Conservation (phyloP, 1,140 invertebrate genomes). For the Stenopsyche tienmushanensis region DNA sequence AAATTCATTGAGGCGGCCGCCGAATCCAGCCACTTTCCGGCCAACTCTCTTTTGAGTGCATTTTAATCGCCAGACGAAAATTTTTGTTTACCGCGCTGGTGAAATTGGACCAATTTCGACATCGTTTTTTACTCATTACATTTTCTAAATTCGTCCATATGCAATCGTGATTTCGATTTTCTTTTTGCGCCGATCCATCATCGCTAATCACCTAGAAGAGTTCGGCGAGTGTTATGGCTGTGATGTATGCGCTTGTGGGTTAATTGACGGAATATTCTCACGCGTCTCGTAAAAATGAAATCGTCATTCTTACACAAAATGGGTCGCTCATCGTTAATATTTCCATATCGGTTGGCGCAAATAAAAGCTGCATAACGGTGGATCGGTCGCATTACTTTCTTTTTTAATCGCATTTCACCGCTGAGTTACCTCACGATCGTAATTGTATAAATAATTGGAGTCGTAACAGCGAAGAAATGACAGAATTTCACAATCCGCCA, state of each 20-base stretch:
- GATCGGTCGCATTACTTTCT: constrained; percentile 7
- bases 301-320: not conserved
- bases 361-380: constrained; percentile 2
- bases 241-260: no score
- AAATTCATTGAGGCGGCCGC: not conserved
- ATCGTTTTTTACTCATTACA: no score
- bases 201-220: no score
- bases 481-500: not conserved
- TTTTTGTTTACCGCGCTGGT: not conserved
- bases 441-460: constrained; percentile 1
- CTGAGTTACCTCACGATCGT: constrained; percentile 5
- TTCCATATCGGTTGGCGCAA: not conserved
- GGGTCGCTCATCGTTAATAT: not conserved
- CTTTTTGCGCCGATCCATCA: not conserved
- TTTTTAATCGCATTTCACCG: constrained; percentile 12
- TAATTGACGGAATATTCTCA: not conserved
- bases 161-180: not conserved
- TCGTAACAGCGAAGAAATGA: constrained; percentile 1
- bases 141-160: not conserved
- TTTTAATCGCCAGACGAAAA: no score
- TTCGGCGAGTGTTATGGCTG: no score
- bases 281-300: not conserved
- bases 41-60: not conserved
- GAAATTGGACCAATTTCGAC: constrained; percentile 4
- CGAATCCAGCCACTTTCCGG: not conserved